Conservation (phyloP, 35 echinoderm and acorn worm species). For the Amphiura filiformis region DNA sequence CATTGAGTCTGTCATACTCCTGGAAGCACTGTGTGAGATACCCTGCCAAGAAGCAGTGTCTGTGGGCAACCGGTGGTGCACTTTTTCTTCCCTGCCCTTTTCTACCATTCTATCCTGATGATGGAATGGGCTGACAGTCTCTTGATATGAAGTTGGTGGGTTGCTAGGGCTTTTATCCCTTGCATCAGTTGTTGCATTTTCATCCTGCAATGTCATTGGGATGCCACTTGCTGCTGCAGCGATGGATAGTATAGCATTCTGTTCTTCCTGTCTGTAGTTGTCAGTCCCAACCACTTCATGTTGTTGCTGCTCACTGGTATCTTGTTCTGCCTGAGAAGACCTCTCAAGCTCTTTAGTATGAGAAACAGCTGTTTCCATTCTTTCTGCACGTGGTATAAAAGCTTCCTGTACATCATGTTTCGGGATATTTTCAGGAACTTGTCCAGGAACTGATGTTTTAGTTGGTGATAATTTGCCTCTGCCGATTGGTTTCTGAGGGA, state of each 20-base stretch:
- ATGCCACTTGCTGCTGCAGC: background rate
- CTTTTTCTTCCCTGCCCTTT: too few relatives aligned
- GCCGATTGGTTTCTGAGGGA: background rate
- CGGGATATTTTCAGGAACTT: background rate
- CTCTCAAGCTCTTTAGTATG: background rate
- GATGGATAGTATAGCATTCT: background rate
- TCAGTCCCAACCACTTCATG: background rate
- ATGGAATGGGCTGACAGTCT: too few relatives aligned
- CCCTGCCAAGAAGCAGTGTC: too few relatives aligned
- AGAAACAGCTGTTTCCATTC: background rate
- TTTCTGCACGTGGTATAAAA: background rate
- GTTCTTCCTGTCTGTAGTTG: background rate
- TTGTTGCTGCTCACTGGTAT: background rate
- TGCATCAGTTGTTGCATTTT: too few relatives aligned
- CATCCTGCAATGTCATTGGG: background rate
- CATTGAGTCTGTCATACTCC: too few relatives aligned
- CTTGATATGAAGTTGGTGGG: too few relatives aligned
- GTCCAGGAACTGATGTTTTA: background rate
- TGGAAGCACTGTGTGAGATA: too few relatives aligned
- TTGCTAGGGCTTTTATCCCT: too few relatives aligned
- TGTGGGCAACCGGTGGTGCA: too few relatives aligned
- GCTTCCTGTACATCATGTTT: background rate
- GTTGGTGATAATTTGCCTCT: background rate
- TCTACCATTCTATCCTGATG: too few relatives aligned
- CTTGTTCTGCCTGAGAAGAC: background rate